A percentile compares a stretch with the other conserved stretches of the same genome.
Evolutionary conservation across 2,888 invertebrate species (phyloP).

Genomic region (Lasioglossum lativentre): DNA sequence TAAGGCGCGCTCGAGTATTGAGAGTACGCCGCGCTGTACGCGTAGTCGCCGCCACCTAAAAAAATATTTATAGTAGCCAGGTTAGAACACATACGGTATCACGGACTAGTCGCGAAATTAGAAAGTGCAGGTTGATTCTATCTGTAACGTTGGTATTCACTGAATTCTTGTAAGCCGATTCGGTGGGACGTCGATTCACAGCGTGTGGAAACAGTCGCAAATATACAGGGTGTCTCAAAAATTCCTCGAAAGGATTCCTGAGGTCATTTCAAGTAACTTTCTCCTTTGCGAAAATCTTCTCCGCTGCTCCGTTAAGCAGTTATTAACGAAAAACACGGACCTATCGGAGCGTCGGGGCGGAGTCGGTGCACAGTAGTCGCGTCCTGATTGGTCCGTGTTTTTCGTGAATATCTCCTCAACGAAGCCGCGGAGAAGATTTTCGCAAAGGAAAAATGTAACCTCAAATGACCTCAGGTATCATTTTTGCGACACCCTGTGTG

Average conservation of each 20-base stretch:
- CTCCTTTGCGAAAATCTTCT: neutral
- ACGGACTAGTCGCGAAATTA: neutral
- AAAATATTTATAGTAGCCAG: slow-evolving; percentile 43
- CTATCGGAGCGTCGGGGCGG: neutral
- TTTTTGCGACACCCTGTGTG: neutral
- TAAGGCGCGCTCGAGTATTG: slow-evolving; percentile 91
- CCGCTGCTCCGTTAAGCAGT: neutral
- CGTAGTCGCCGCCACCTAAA: slow-evolving; percentile 89
- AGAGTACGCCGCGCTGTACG: slow-evolving; percentile 91
- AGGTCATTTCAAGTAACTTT: neutral
- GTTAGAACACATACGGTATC: slow-evolving; percentile 34
- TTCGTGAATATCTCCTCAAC: neutral
- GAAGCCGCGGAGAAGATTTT: neutral
- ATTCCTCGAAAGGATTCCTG: neutral
- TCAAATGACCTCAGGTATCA: neutral
- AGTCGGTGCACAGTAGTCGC: too few species aligned
- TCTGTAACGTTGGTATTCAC: neutral
- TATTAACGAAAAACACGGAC: neutral
- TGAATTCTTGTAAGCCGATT: neutral
- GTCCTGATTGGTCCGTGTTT: neutral
- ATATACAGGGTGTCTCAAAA: neutral
- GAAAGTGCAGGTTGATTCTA: neutral
- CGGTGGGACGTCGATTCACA: neutral
- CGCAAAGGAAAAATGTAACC: neutral
- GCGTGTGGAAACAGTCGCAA: neutral